Percentiles rank a stretch among this genome's conserved stretches.
Conservation (phyloP, 2,888 invertebrate genomes). For the Thymelicus lineola region DNA sequence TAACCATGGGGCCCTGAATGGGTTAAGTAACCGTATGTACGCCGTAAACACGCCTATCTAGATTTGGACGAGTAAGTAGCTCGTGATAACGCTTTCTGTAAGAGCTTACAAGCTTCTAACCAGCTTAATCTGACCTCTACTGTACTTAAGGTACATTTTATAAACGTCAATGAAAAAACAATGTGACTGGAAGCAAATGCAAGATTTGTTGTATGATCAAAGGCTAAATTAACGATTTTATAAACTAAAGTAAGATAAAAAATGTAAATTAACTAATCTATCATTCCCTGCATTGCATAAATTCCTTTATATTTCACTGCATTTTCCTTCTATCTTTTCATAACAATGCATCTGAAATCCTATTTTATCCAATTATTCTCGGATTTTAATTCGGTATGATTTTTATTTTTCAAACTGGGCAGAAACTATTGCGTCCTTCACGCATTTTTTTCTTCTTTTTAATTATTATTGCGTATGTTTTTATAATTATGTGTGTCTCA, state of each 20-base stretch:
- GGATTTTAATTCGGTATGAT: not conserved
- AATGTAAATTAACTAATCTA: slow-evolving; percentile 8
- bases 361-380: not conserved
- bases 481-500: not conserved
- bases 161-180: not conserved
- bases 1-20: not conserved
- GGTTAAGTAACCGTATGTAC: slow-evolving; percentile 12
- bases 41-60: slow-evolving; percentile 32
- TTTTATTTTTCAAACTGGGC: not conserved
- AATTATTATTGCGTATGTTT: slow-evolving; percentile 13
- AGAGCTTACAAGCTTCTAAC: slow-evolving; percentile 57
- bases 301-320: slow-evolving; percentile 37
- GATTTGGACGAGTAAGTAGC: not conserved
- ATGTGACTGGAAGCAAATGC: not conserved
- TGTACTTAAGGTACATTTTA: slow-evolving; percentile 11
- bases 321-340: slow-evolving; percentile 45
- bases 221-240: slow-evolving; percentile 4
- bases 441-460: slow-evolving; percentile 18
- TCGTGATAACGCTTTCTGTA: slow-evolving; percentile 50
- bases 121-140: slow-evolving; percentile 32
- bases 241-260: slow-evolving; percentile 11
- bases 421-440: slow-evolving; percentile 11
- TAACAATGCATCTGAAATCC: slow-evolving; percentile 21
- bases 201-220: not conserved
- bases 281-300: slow-evolving; percentile 36